Percentiles rank a stretch among this genome's conserved stretches.
phyloP scores from a whole-genome alignment of 2,888 invertebrate genomes.

The Euspilapteryx auroguttella region DNA sequence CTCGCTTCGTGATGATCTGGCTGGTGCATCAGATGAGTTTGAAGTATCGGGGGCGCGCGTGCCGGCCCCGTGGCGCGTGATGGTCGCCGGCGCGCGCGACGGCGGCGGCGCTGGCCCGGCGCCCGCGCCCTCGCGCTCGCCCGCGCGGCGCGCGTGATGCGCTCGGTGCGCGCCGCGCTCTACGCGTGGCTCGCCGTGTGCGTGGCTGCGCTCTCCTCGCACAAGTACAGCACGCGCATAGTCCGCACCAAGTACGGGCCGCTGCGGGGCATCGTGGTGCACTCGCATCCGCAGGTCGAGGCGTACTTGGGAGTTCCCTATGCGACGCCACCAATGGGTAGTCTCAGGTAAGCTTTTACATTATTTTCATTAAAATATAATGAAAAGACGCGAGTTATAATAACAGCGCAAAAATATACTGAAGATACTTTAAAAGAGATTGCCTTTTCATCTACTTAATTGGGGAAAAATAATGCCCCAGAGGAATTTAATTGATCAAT shows the following conservation, averaged over 20 bases:
- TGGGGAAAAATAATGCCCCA: too few species aligned
- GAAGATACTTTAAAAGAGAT: too few species aligned
- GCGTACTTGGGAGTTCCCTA: constrained; percentile 93
- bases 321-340: constrained; percentile 88
- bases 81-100: constrained; percentile 19
- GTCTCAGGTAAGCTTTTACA: constrained; percentile 67
- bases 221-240: constrained; percentile 80
- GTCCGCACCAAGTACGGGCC: constrained; percentile 90
- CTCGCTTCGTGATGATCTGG: constrained; percentile 26
- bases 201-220: constrained; percentile 60
- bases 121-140: constrained; percentile 18
- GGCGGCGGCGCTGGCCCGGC: constrained; percentile 10
- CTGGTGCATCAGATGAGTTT: constrained; percentile 11
- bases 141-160: constrained; percentile 39
- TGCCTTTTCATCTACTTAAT: too few species aligned
- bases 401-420: too few species aligned
- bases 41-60: constrained; percentile 20
- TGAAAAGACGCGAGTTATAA: too few species aligned
- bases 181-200: constrained; percentile 60
- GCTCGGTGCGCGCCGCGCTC: constrained; percentile 54
- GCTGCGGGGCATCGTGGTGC: constrained; percentile 81
- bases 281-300: constrained; percentile 82
- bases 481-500: too few species aligned
- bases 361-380: too few species aligned
- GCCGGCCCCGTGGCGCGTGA: constrained; percentile 13